A percentile compares a stretch with the other conserved stretches of the same genome.
phyloP scores from a whole-genome alignment of 1,140 invertebrate species.

The Euura saliciscinereae region DNA sequence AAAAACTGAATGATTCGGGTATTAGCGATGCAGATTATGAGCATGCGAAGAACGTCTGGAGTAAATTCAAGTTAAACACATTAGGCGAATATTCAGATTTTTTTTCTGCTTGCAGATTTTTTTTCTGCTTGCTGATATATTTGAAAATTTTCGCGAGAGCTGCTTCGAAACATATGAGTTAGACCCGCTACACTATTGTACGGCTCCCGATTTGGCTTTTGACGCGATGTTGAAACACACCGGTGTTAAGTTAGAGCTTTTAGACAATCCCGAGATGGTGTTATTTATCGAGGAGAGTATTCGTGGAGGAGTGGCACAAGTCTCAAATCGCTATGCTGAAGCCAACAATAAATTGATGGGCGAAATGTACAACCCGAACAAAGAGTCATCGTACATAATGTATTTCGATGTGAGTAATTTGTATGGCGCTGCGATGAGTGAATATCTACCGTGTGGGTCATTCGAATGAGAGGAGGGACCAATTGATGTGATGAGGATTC shows the following conservation, averaged over 20 bases:
- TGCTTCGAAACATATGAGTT: conserved; percentile 36
- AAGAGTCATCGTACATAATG: conserved; percentile 24
- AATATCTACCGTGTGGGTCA: conserved; percentile 35
- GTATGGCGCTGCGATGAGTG: conserved; percentile 36
- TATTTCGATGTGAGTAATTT: conserved; percentile 43
- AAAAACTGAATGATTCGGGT: conserved; percentile 34
- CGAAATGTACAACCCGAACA: conserved; percentile 24
- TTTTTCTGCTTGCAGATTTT: conserved; percentile 55
- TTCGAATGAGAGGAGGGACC: conserved; percentile 17
- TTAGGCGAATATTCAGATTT: conserved; percentile 53
- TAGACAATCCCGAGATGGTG: conserved; percentile 54
- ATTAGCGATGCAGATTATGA: conserved; percentile 46
- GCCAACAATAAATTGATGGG: conserved; percentile 58
- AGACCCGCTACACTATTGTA: conserved; percentile 46
- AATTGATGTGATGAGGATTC: conserved; percentile 30
- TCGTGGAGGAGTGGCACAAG: conserved; percentile 46
- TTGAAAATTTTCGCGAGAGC: conserved; percentile 54
- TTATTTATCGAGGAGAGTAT: conserved; percentile 51
- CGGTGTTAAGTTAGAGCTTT: conserved; percentile 52
- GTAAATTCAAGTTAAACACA: conserved; percentile 43
- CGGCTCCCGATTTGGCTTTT: conserved; percentile 47
- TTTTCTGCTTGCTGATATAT: conserved; percentile 50
- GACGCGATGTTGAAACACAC: conserved; percentile 52
- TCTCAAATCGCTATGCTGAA: conserved; percentile 45
- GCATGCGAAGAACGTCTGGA: conserved; percentile 50